phyloP scores from a whole-genome alignment of 2,797 vertebrate species.

The Gambusia yucatana region DNA sequence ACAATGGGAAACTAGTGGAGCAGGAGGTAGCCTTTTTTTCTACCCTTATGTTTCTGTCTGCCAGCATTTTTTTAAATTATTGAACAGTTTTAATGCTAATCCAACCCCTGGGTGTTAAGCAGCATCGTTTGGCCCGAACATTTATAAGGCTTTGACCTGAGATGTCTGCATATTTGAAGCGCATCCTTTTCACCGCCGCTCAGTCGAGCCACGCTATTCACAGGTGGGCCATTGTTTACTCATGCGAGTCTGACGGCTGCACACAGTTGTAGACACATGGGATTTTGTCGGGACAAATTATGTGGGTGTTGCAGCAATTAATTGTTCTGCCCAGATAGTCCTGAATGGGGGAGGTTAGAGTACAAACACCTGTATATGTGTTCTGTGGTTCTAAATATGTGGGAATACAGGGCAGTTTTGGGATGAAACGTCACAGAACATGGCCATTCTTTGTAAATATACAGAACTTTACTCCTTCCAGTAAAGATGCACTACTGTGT shows the following conservation, averaged over 20 bases:
- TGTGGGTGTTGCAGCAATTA: slow-evolving; percentile 17
- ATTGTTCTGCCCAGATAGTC: slow-evolving; percentile 4
- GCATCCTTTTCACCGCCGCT: background rate
- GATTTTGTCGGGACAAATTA: slow-evolving; percentile 22
- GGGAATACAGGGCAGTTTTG: slow-evolving; percentile 7
- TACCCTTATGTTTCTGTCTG: background rate
- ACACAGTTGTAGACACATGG: slow-evolving; percentile 22
- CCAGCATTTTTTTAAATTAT: background rate
- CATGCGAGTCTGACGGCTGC: slow-evolving; percentile 3
- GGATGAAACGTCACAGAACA: slow-evolving; percentile 2
- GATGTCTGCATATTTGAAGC: slow-evolving; percentile 20
- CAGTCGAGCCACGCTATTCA: slow-evolving; percentile 14
- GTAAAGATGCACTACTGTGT: background rate
- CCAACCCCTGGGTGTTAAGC: background rate
- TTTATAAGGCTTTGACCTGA: background rate
- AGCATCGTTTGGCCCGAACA: background rate
- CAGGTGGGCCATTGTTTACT: slow-evolving; percentile 23
- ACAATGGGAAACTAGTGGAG: background rate
- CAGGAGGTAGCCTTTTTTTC: no score
- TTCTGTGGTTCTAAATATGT: slow-evolving; percentile 9
- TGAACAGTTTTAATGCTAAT: background rate
- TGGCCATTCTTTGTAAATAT: background rate
- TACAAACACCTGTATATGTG: slow-evolving; percentile 13
- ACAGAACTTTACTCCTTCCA: background rate
- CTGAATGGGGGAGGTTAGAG: background rate